Conservation (phyloP, 2,888 invertebrate species). For the Acleris laterana region DNA sequence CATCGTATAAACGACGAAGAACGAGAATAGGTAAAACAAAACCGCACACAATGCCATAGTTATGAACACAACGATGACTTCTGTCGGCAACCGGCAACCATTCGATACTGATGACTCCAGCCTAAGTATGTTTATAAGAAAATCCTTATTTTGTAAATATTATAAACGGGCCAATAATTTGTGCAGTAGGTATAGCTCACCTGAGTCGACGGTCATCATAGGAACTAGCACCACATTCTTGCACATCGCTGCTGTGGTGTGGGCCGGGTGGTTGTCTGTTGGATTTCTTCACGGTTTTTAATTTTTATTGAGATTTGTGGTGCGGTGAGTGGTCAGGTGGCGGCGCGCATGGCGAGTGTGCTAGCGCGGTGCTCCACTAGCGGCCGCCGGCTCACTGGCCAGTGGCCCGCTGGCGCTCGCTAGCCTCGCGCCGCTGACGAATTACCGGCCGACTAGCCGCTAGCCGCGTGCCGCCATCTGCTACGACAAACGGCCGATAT, state of each 20-base stretch:
- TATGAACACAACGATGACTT: conserved; percentile 28
- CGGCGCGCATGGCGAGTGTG: conserved; percentile 10
- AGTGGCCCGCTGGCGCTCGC: conserved; percentile 7
- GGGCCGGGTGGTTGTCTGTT: background rate
- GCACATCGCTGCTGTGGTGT: conserved; percentile 55
- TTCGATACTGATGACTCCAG: conserved; percentile 16
- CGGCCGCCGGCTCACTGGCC: conserved; percentile 12
- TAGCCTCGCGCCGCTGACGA: conserved; percentile 10
- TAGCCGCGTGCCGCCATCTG: conserved; percentile 26
- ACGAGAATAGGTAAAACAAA: conserved; percentile 28
- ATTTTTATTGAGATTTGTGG: background rate
- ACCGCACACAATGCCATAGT: conserved; percentile 35
- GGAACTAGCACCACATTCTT: conserved; percentile 67
- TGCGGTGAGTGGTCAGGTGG: conserved; percentile 4
- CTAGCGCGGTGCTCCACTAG: conserved; percentile 5
- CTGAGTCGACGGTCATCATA: conserved; percentile 61
- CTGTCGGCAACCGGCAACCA: conserved; percentile 8
- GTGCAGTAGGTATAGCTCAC: conserved; percentile 53
- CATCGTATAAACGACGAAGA: conserved; percentile 22
- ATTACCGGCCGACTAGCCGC: conserved; percentile 18
- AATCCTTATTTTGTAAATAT: conserved; percentile 25
- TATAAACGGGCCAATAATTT: conserved; percentile 30
- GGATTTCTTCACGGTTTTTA: background rate
- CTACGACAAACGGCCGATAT: conserved; percentile 25
- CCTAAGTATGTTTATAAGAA: conserved; percentile 12